Evolutionary conservation across 2,888 invertebrate genomes (phyloP).

Genomic region (Agrilus cyanescens): DNA sequence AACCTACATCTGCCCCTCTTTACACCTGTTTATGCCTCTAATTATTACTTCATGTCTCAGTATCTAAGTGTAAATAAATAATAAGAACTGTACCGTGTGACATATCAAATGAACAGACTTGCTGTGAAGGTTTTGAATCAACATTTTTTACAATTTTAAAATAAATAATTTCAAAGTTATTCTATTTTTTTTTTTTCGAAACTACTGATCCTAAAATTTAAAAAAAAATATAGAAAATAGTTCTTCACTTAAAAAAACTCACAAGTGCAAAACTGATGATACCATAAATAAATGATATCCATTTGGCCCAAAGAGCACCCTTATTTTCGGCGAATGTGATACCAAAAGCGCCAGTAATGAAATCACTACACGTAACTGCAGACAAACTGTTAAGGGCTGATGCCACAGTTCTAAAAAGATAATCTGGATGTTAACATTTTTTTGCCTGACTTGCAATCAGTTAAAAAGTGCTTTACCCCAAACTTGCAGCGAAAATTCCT

Average conservation of each 20-base stretch:
- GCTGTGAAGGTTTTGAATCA: no score
- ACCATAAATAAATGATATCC: slow-evolving; percentile 60
- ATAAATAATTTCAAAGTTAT: no score
- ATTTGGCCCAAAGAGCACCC: slow-evolving; percentile 62
- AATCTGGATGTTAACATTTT: slow-evolving; percentile 14
- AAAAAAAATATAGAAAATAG: no score
- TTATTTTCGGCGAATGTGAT: slow-evolving; percentile 59
- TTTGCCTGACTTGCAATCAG: not conserved
- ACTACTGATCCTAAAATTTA: no score
- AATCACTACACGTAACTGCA: slow-evolving; percentile 82
- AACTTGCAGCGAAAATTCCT: slow-evolving; percentile 89
- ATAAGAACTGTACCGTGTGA: no score
- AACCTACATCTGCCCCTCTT: no score
- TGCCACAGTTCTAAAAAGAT: slow-evolving; percentile 70
- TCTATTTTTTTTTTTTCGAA: no score
- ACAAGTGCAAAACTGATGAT: slow-evolving; percentile 51
- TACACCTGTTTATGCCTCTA: no score
- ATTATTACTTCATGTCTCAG: no score
- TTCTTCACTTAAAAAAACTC: slow-evolving; percentile 12
- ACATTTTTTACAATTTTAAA: no score
- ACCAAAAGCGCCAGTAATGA: slow-evolving; percentile 60
- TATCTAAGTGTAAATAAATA: no score
- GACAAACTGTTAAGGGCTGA: slow-evolving; percentile 90
- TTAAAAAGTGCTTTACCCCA: slow-evolving; percentile 55
- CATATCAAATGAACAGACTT: no score